Percentiles rank a stretch among this genome's conserved stretches.
These are phyloP conservation scores for Papilio glaucus DNA, from an alignment of 1,140 invertebrate genomes.

Conservation along the genomic window DNA sequence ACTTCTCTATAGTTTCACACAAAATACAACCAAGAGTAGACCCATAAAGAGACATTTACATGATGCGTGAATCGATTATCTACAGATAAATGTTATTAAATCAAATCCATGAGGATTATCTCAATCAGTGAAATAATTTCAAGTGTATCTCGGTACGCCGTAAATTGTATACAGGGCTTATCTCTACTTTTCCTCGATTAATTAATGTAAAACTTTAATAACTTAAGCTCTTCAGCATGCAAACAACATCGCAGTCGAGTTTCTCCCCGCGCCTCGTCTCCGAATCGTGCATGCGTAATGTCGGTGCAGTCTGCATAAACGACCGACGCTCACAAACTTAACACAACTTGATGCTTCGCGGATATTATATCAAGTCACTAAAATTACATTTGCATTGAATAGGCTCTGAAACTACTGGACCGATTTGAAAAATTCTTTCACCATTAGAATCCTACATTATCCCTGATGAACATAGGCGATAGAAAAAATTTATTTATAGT, in stretches of 20 bases:
- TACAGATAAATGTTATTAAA: no score
- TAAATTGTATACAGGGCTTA: background rate
- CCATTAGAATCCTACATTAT: no score
- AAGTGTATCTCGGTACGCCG: background rate
- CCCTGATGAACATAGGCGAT: no score
- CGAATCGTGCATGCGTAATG: background rate
- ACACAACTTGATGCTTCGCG: background rate
- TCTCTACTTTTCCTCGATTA: background rate
- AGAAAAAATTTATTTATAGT: no score
- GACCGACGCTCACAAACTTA: background rate
- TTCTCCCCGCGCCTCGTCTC: background rate
- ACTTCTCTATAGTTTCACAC: no score
- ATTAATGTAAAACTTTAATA: constrained; percentile 11
- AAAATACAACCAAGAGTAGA: no score
- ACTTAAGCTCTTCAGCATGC: background rate
- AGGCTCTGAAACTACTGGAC: constrained; percentile 1
- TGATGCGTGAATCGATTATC: no score
- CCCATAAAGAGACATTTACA: no score
- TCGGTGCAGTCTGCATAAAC: background rate
- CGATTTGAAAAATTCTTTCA: background rate
- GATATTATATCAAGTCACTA: background rate
- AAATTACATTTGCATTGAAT: no score
- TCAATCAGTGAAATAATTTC: background rate
- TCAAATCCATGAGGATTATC: no score
- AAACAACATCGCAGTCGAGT: background rate